phyloP scores from a whole-genome alignment of 1,140 invertebrate genomes.

The Bombus sylvicola region DNA sequence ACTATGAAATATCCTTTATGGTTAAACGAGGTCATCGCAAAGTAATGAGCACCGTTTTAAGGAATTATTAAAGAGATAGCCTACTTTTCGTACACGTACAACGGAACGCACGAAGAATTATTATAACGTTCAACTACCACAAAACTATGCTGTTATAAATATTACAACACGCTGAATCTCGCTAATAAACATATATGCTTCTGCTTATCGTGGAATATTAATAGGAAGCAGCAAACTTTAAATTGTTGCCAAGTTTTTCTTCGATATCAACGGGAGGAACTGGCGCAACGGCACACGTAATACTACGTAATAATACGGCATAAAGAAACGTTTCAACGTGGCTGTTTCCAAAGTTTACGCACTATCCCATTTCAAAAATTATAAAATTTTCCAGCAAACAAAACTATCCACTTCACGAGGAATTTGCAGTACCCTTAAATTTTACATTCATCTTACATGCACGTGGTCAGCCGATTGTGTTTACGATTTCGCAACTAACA shows the following conservation, averaged over 20 bases:
- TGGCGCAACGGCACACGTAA: no score
- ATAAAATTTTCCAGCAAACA: background rate
- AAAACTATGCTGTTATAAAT: slow-evolving; percentile 8
- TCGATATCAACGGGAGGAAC: no score
- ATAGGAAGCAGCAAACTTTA: no score
- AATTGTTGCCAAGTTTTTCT: no score
- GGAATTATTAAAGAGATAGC: slow-evolving; percentile 53
- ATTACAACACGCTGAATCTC: background rate
- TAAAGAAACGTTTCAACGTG: no score
- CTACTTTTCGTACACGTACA: slow-evolving; percentile 33
- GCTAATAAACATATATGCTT: slow-evolving; percentile 15
- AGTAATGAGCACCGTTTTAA: slow-evolving; percentile 47
- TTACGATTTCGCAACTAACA: slow-evolving; percentile 23
- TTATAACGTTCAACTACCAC: slow-evolving; percentile 12
- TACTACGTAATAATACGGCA: no score
- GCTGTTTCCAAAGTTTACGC: no score
- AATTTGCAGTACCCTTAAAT: background rate
- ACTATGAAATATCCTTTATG: slow-evolving; percentile 45
- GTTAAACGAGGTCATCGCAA: slow-evolving; percentile 52
- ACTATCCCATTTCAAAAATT: background rate
- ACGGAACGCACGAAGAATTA: slow-evolving; percentile 30
- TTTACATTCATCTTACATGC: no score
- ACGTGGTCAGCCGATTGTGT: background rate
- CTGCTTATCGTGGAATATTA: no score
- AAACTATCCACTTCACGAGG: background rate